Evolutionary conservation across 2,113 vertebrate species (phyloP).

Genomic region (Psephotus haematonotus): DNA sequence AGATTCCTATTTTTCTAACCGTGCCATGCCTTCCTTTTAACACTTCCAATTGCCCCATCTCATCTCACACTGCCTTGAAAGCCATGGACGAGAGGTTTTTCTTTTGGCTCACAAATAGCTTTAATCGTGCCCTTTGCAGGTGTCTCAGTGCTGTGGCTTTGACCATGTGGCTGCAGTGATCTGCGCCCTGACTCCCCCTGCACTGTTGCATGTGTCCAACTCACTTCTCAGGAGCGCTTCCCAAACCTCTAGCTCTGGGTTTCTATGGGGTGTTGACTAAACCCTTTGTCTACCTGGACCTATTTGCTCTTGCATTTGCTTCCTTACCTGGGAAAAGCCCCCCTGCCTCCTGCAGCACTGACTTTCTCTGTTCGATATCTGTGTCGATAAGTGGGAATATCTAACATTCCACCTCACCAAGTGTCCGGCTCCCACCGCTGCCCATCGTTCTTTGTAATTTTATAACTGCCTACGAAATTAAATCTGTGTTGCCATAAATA

Average conservation of each 20-base stretch:
- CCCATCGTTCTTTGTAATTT: constrained; percentile 51
- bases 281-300: neutral
- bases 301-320: constrained; percentile 13
- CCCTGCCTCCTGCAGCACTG: neutral
- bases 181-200: neutral
- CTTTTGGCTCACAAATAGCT: neutral
- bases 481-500: constrained; percentile 48
- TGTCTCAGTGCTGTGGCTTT: constrained; percentile 16
- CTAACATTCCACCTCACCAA: neutral
- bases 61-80: neutral
- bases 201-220: neutral
- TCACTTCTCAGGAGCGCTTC: neutral
- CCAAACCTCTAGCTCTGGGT: neutral
- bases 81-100: neutral
- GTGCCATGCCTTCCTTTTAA: neutral
- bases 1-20: neutral
- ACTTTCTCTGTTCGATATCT: neutral
- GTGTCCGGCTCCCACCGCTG: neutral
- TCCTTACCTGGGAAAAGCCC: neutral
- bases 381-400: neutral
- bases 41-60: neutral
- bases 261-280: neutral
- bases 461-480: constrained; percentile 55
- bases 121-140: neutral
- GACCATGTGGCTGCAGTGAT: neutral